Conservation (phyloP, 2,888 invertebrate species). For the Tipula confusa region DNA sequence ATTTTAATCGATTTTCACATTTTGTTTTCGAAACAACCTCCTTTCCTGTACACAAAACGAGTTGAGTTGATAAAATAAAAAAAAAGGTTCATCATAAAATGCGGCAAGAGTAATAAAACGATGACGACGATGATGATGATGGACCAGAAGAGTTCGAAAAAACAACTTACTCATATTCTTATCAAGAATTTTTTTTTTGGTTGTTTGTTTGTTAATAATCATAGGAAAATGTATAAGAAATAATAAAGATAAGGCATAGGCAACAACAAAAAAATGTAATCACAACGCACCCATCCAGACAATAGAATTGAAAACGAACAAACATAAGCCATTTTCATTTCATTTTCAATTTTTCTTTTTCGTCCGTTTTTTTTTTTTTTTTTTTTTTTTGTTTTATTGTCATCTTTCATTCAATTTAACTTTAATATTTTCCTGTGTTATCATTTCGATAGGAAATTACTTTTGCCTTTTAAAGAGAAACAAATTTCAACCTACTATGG, state of each 20-base stretch:
- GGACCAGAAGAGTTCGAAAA: not conserved
- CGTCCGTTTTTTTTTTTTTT: not conserved
- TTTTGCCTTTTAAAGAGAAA: not conserved
- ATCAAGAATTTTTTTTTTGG: not conserved
- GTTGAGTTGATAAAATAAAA: not conserved
- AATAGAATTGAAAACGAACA: not conserved
- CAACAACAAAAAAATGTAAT: not conserved
- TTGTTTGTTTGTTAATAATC: not conserved
- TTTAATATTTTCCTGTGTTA: constrained; percentile 20
- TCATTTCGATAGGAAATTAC: not conserved
- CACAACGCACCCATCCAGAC: not conserved
- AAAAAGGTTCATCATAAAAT: constrained; percentile 1
- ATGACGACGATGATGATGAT: not conserved
- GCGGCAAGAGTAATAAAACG: not conserved
- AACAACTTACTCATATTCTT: not conserved
- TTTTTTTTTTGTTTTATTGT: not conserved
- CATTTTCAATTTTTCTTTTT: not conserved
- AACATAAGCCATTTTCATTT: not conserved
- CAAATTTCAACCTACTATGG: not conserved
- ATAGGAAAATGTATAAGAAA: not conserved
- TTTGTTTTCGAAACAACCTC: not conserved
- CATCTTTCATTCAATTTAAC: not conserved
- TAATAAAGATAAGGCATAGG: not conserved
- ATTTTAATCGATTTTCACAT: not conserved
- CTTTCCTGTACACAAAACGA: not conserved